A percentile compares a stretch with the other conserved stretches of the same genome.
Conservation (phyloP, 1,140 invertebrate genomes). For the Bombus terrestris region DNA sequence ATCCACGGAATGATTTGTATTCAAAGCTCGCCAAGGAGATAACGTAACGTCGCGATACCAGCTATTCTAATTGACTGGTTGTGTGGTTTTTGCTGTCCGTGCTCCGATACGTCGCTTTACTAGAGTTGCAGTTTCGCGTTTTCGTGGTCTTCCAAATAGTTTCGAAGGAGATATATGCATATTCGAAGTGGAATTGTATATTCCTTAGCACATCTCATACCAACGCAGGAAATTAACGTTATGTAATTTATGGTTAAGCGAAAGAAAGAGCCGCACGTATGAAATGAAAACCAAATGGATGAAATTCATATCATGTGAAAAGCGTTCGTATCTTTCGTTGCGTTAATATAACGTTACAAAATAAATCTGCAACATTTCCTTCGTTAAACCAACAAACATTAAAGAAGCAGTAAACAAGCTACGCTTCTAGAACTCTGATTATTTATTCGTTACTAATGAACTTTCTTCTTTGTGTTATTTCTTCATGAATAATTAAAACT, state of each 20-base stretch:
- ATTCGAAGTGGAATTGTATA: background rate
- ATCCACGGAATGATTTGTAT: constrained; percentile 32
- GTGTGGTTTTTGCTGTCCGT: background rate
- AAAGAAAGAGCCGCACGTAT: no score
- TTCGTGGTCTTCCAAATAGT: background rate
- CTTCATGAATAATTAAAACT: background rate
- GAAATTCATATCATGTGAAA: background rate
- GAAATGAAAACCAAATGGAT: background rate
- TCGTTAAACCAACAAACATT: background rate
- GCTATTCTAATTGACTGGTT: constrained; percentile 1
- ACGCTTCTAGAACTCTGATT: background rate
- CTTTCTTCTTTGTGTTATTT: background rate
- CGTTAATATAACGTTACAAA: background rate
- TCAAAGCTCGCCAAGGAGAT: background rate
- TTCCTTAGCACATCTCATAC: background rate
- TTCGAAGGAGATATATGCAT: background rate
- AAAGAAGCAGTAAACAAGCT: background rate
- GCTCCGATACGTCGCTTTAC: background rate
- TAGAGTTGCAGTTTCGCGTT: background rate
- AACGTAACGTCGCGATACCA: background rate
- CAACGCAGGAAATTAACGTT: no score
- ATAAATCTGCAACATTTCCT: background rate
- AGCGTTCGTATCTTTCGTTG: background rate
- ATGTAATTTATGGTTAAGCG: no score
- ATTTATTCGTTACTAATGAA: background rate